Conservation (phyloP, 2,113 vertebrate genomes). For the Aplodontia rufa region DNA sequence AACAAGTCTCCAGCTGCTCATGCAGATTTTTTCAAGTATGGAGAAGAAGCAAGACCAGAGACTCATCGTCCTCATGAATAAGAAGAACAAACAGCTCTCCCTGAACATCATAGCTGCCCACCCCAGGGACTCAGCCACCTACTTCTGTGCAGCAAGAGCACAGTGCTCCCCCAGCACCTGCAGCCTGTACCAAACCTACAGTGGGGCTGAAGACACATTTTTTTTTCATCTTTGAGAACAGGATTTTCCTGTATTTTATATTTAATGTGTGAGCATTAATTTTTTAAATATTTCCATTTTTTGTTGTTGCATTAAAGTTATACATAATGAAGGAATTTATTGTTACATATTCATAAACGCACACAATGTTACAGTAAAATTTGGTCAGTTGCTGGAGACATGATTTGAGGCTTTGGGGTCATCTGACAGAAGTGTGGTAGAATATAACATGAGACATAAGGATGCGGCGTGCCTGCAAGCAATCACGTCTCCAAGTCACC, state of each 20-base stretch:
- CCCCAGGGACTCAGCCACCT: background rate
- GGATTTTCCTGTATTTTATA: background rate
- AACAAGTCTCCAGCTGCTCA: background rate
- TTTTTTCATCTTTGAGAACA: background rate
- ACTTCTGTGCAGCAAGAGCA: background rate
- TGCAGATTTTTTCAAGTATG: background rate
- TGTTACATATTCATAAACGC: too few relatives aligned
- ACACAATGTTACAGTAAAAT: too few relatives aligned
- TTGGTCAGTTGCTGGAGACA: too few relatives aligned
- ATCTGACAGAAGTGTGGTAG: too few relatives aligned
- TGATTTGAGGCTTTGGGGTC: too few relatives aligned
- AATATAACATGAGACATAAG: too few relatives aligned
- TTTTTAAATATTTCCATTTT: too few relatives aligned
- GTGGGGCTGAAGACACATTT: background rate
- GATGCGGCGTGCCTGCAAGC: too few relatives aligned
- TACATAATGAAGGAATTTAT: too few relatives aligned
- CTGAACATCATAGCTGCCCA: background rate
- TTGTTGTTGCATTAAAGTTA: too few relatives aligned
- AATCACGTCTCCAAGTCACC: too few relatives aligned
- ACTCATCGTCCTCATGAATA: background rate
- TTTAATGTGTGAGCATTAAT: background rate
- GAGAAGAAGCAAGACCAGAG: background rate
- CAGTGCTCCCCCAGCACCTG: background rate
- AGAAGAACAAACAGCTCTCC: background rate
- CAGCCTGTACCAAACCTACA: background rate